A percentile compares a stretch with the other conserved stretches of the same genome.
These are phyloP conservation scores for Mormyrus lacerda DNA, from an alignment of 2,113 vertebrate genomes.

Conservation along the genomic window DNA sequence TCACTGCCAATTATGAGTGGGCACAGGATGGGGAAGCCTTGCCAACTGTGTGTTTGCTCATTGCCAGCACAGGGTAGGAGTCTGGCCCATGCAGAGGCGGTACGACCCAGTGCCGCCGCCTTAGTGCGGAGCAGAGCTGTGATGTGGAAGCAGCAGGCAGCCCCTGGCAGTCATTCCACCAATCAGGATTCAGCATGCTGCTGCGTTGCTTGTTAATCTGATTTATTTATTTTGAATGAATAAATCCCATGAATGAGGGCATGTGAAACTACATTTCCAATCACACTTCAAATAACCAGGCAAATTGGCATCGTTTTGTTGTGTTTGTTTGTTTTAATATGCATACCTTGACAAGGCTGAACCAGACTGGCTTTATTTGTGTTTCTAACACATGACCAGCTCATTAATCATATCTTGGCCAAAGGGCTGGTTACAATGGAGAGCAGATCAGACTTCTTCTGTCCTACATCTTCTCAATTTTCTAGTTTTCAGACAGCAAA, in stretches of 20 bases:
- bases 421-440: not conserved
- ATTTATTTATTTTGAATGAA: not conserved
- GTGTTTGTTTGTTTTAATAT: not conserved
- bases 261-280: not conserved
- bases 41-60: not conserved
- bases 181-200: not conserved
- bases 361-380: not conserved
- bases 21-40: not conserved
- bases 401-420: not conserved
- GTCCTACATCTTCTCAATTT: not conserved
- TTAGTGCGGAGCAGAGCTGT: not conserved
- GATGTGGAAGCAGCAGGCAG: not conserved
- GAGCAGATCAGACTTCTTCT: not conserved
- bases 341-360: not conserved
- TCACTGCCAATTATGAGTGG: not conserved
- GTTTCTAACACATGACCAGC: not conserved
- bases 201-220: not conserved
- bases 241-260: not conserved
- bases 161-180: not conserved
- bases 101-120: not conserved
- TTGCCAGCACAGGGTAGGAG: not conserved
- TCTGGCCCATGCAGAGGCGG: not conserved
- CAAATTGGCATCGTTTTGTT: not conserved
- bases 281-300: not conserved
- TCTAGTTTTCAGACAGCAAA: constrained; percentile 14